Conservation (phyloP, 2,797 vertebrate genomes). For the Bucorvus abyssinicus region DNA sequence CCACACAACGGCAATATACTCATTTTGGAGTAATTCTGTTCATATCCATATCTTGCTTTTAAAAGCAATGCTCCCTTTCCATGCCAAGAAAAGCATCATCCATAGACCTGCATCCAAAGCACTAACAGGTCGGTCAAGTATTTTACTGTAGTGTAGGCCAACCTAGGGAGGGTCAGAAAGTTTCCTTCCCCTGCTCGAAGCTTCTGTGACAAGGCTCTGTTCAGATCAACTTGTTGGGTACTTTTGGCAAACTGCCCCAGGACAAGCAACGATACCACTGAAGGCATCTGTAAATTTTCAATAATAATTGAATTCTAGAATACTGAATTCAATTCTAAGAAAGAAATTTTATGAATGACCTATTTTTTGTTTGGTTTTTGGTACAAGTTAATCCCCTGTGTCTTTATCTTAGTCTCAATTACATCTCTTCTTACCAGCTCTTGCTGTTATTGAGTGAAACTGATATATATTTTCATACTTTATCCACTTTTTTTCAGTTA, state of each 20-base stretch:
- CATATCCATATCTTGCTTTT: not conserved
- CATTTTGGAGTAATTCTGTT: not conserved
- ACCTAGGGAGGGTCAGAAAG: not conserved
- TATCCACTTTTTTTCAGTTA: not conserved
- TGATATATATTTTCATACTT: not conserved
- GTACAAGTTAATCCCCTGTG: not conserved
- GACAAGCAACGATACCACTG: not conserved
- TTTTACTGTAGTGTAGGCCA: not conserved
- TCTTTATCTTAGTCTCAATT: not conserved
- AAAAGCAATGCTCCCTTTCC: not conserved
- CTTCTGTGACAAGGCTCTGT: not conserved
- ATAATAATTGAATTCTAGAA: not conserved
- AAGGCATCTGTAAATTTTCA: not conserved
- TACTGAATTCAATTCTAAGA: not conserved
- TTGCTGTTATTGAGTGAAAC: not conserved
- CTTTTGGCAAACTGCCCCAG: not conserved
- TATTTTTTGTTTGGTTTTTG: not conserved
- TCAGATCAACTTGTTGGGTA: not conserved
- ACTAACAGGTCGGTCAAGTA: not conserved
- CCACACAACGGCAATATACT: not conserved
- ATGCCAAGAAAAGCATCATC: not conserved
- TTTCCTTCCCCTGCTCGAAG: not conserved
- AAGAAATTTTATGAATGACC: not conserved
- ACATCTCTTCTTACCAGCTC: not conserved
- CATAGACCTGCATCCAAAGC: not conserved